These are phyloP conservation scores for Eretmodus cyanostictus DNA, from an alignment of 2,113 vertebrate species.

Conservation along the genomic window DNA sequence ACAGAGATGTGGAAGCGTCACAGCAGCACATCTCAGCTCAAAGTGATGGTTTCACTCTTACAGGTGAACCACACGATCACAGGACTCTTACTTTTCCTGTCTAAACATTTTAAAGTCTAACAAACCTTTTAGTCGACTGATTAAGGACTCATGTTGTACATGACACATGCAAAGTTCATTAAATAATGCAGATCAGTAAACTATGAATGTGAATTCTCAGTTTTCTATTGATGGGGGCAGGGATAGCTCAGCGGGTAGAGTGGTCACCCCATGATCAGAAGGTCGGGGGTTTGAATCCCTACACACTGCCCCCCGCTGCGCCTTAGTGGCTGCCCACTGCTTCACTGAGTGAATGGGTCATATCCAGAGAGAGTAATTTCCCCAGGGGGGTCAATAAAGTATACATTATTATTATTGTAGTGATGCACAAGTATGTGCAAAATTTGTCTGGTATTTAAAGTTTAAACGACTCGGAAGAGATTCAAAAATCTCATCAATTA, in stretches of 20 bases:
- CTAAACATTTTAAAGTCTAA: rapidly evolving
- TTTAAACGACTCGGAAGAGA: rapidly evolving
- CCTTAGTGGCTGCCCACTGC: neutral
- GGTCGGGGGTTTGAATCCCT: neutral
- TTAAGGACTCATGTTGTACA: neutral
- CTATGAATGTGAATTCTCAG: neutral
- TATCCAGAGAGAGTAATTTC: neutral
- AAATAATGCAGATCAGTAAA: neutral
- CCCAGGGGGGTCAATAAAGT: rapidly evolving
- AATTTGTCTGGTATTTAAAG: neutral
- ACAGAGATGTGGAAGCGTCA: neutral
- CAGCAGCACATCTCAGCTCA: rapidly evolving
- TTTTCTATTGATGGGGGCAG: neutral
- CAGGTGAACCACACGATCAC: neutral
- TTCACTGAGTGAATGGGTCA: neutral
- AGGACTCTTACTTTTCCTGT: rapidly evolving
- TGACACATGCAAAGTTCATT: neutral
- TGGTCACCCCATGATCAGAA: neutral
- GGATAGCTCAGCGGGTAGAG: rapidly evolving
- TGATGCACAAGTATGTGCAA: neutral
- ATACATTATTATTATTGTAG: neutral
- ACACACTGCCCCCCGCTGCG: rapidly evolving
- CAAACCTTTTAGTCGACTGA: neutral
- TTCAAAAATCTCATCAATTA: neutral
- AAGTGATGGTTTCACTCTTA: neutral